phyloP scores from a whole-genome alignment of 1,140 invertebrate genomes.

The Sinella curviseta region DNA sequence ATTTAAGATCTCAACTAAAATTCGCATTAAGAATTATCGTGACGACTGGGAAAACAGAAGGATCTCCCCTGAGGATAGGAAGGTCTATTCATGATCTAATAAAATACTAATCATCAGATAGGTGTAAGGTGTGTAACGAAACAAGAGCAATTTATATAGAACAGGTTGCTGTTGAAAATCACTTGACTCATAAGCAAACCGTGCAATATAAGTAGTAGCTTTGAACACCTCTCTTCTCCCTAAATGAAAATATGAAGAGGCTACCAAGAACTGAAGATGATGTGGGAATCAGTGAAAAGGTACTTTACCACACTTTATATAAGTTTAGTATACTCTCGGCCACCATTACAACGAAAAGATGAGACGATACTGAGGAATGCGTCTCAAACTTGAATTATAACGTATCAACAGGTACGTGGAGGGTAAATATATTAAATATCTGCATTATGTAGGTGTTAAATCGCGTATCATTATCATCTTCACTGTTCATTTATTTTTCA shows the following conservation, averaged over 20 bases:
- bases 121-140: not conserved
- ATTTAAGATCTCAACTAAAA: no score
- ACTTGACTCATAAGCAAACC: not conserved
- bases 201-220: not conserved
- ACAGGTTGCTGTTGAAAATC: no score
- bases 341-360: not conserved
- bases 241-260: not conserved
- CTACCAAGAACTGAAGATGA: not conserved
- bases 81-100: not conserved
- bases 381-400: not conserved
- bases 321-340: not conserved
- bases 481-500: slow-evolving; percentile 14
- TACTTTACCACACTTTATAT: not conserved
- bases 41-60: no score
- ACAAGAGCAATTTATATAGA: not conserved
- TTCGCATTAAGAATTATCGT: no score
- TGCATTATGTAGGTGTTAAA: slow-evolving; percentile 24
- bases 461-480: slow-evolving; percentile 12
- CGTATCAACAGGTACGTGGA: not conserved
- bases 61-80: no score
- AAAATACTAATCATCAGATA: slow-evolving; percentile 1
- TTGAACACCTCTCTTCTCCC: not conserved
- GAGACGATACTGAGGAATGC: not conserved
- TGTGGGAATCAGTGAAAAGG: not conserved
- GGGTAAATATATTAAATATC: slow-evolving; percentile 13